Conservation (phyloP, 2,113 vertebrate species). For the Helogale parvula region DNA sequence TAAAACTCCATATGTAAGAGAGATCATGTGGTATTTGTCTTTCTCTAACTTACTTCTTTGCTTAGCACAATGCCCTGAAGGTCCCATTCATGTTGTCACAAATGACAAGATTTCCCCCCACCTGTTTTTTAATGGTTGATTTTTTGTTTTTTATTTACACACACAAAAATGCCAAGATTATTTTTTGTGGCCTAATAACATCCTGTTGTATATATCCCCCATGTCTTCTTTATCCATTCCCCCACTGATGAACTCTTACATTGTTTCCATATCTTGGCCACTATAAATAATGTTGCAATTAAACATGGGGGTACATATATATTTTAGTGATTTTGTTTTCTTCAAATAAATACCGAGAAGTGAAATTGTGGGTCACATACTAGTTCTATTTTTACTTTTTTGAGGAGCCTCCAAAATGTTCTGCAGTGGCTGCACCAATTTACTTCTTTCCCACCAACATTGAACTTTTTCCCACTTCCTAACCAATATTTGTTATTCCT, state of each 20-base stretch:
- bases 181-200: not conserved
- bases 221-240: not conserved
- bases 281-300: not conserved
- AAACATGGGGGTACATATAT: not conserved
- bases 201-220: not conserved
- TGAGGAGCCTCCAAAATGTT: not conserved
- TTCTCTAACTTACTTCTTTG: not conserved
- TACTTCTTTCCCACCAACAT: not conserved
- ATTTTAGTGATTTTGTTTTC: not conserved
- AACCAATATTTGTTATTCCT: not conserved
- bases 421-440: not conserved
- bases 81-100: not conserved
- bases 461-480: not conserved
- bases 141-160: not conserved
- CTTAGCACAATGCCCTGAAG: not conserved
- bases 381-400: not conserved
- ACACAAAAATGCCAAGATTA: not conserved
- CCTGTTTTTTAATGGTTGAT: not conserved
- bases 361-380: not conserved
- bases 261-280: not conserved
- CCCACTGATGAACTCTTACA: not conserved
- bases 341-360: not conserved
- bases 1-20: not conserved
- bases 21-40: not conserved
- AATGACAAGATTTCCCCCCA: not conserved